Evolutionary conservation across 2,797 vertebrate genomes (phyloP), one percentile per base, ranked within the genome.

Genomic region (Sternarchorhynchus goeldii): DNA sequence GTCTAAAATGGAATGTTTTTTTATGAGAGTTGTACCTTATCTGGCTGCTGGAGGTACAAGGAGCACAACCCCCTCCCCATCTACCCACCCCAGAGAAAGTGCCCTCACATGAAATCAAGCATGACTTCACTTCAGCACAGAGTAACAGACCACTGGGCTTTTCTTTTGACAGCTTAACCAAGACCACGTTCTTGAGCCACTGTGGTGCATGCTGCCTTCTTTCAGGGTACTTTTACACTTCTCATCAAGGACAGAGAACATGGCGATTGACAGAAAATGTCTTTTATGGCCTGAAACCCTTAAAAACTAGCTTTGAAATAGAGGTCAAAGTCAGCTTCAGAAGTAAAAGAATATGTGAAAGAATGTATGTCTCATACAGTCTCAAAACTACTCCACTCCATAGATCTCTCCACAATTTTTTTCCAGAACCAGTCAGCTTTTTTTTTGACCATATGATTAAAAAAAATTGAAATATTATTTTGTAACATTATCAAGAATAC

Each of bases 61-160:
- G 41, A 16, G 18, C 21, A 68, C 31, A 53, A 41, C 20, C 29
- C 36, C 5, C 32, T 20, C 62, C 34, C 62, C 5, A 14, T 76
- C 21, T 82, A 56, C 36, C 31, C 41, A 50, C 50, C 81, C 39
- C 73, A 69, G 66, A 82, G 85, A 60, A 14, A 34, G 29, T 21
- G 64, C 57, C 36, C 29, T 69, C 56, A 57, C n/a, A 57, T 84
- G 81, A 89, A 83, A 84, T 80, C 79, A 89, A 88, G 57, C 82
- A 83, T 83, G 86, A 89, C 86, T 89, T 86, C 76, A 81, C 76
- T 82, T 69, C 60, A 74, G 85, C 79, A 79, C 79, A 74, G 83
- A 86, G 82, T 84, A 86, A 89, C 86, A 82, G 89, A 77, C 79
- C 77, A 73, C 82, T 81, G 81, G 78, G 66, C 75, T 77, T 70